Base-by-base conservation (phyloP, 1,140 invertebrate genomes). In the Gonioctena quinquepunctata region DNA sequence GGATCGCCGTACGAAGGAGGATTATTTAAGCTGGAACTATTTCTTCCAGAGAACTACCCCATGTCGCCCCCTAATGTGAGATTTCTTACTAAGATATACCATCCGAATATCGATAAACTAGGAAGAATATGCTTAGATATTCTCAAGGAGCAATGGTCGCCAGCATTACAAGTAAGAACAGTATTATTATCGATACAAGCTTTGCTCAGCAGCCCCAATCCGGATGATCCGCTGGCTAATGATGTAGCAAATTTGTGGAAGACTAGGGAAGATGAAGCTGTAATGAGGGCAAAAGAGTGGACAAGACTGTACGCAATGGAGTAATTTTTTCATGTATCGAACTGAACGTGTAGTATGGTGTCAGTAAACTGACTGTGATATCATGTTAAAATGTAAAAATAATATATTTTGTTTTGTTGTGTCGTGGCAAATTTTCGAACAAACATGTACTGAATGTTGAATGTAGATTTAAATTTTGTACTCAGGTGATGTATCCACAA, bases 71-170 rank as follows among this genome's bases (percentile, higher is more conserved):
- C 92, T 4, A 93, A 92, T 88, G 92, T 93, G 49, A 75, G 84
- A 5, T 93, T 93, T 82, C 87, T 93, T 83, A 93, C 92, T 11
- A 92, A 91, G 84, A 93, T 94, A 72, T 93, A 93, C 83, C 92
- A 93, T 84, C 92, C 92, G 23, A 93, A 94, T 83, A 93, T 93
- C 80, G 92, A 93, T 82, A 93, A 92, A 84, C 82, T 93, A 52
- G 92, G 92, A 5, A 83, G 92, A 81, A 93, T 93, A 84, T 93
- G 92, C 82, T 83, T 93, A 77, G 92, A 93, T 84, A 93, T 93
- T 81, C 84, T 93, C 48, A 93, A 93, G 88, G 91, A 90, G 89
- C 93, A 93, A 85, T 93, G 92, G 92, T 92, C 90, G 79, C 92
- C 92, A 60, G 92, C 92, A 11, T 81, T 93, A 72, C 92, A 93